These are phyloP conservation scores for Stenoptilia bipunctidactyla DNA, from an alignment of 2,888 invertebrate species.

Conservation along the genomic window DNA sequence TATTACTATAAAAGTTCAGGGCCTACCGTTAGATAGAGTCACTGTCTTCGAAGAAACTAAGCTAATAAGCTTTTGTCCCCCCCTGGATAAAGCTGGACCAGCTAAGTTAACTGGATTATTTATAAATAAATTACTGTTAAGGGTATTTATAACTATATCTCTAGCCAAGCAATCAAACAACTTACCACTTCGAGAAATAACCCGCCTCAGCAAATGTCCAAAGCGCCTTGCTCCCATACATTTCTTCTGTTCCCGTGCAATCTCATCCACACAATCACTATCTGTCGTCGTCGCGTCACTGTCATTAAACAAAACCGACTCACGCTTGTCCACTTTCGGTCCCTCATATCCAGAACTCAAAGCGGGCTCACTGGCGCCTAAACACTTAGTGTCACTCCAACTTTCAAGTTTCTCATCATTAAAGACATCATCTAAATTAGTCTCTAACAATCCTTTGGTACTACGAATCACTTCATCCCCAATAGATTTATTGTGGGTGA, in stretches of 20 bases:
- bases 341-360: slow-evolving; percentile 39
- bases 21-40: too few relatives aligned
- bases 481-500: slow-evolving; percentile 34
- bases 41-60: too few relatives aligned
- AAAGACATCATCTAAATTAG: slow-evolving; percentile 63
- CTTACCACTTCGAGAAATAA: slow-evolving; percentile 64
- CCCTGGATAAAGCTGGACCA: not conserved
- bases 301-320: slow-evolving; percentile 54
- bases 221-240: slow-evolving; percentile 60
- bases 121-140: too few relatives aligned
- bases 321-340: slow-evolving; percentile 34
- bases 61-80: too few relatives aligned
- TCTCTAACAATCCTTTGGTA: slow-evolving; percentile 70
- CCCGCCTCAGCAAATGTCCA: slow-evolving; percentile 53
- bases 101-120: not conserved
- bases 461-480: slow-evolving; percentile 63
- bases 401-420: slow-evolving; percentile 43
- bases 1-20: not conserved
- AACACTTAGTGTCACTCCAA: slow-evolving; percentile 49
- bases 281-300: slow-evolving; percentile 49
- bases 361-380: slow-evolving; percentile 58
- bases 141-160: too few relatives aligned
- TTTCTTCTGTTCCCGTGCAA: slow-evolving; percentile 49
- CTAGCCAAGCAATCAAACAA: too few relatives aligned
- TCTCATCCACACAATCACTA: slow-evolving; percentile 55